Evolutionary conservation across 2,113 vertebrate species (phyloP).

Genomic region (Dasyurus viverrinus): DNA sequence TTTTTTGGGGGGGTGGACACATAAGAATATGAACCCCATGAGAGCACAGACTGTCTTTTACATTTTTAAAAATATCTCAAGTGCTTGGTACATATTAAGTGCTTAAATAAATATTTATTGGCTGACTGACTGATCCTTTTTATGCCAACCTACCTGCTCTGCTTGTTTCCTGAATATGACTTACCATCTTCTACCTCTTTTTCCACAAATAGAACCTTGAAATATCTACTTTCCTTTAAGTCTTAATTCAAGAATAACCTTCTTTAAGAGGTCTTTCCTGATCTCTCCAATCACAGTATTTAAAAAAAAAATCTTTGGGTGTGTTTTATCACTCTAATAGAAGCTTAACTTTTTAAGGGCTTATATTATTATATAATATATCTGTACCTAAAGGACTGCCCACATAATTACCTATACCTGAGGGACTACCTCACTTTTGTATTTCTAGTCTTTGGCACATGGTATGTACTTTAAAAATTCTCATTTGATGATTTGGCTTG

Average conservation of each 20-base stretch:
- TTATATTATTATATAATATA: not conserved
- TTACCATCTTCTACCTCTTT: not conserved
- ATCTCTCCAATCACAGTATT: not conserved
- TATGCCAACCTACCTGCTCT: not conserved
- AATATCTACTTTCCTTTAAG: too few species aligned
- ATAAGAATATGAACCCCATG: too few species aligned
- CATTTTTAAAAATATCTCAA: too few species aligned
- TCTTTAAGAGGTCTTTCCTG: not conserved
- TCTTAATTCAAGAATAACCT: not conserved
- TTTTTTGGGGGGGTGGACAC: too few species aligned
- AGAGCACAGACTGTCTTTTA: too few species aligned
- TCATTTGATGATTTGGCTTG: too few species aligned
- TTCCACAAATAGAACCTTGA: too few species aligned
- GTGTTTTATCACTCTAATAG: not conserved
- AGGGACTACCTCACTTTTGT: not conserved
- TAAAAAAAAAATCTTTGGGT: not conserved
- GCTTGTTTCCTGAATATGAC: not conserved
- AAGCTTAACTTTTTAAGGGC: not conserved
- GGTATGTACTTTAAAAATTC: too few species aligned
- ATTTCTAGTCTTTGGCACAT: not conserved
- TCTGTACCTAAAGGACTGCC: too few species aligned
- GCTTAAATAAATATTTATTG: not conserved
- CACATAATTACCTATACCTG: not conserved
- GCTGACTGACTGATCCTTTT: too few species aligned
- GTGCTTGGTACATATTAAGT: not conserved